Percentiles rank a stretch among this genome's conserved stretches.
These are phyloP conservation scores for Parnassius orleans DNA, from an alignment of 2,888 invertebrate genomes.

Conservation along the genomic window DNA sequence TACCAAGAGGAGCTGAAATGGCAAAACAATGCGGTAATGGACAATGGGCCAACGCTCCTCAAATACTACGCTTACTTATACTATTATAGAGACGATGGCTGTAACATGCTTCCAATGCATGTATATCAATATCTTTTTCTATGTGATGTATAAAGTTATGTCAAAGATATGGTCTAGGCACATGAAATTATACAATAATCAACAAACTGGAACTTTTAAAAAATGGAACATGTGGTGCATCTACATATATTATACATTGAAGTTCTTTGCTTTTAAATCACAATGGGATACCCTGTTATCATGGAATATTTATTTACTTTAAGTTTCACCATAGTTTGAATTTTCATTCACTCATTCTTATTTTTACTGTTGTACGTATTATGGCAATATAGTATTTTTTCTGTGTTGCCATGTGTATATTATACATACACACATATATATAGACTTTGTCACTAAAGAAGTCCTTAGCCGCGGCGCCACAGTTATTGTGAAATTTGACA, in stretches of 20 bases:
- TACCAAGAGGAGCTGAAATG: neutral
- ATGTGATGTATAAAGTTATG: slow-evolving; percentile 23
- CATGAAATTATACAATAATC: slow-evolving; percentile 9
- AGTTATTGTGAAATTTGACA: too few species aligned
- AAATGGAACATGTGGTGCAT: slow-evolving; percentile 1
- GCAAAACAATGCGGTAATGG: neutral
- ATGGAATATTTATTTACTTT: slow-evolving; percentile 19
- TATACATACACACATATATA: too few species aligned
- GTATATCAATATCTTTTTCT: slow-evolving; percentile 21
- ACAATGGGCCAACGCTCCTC: slow-evolving; percentile 10
- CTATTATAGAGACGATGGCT: slow-evolving; percentile 24
- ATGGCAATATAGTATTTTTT: too few species aligned
- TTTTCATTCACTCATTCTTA: slow-evolving; percentile 13
- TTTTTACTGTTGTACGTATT: too few species aligned
- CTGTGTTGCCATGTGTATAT: too few species aligned
- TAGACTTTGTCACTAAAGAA: too few species aligned
- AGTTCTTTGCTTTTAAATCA: slow-evolving; percentile 17
- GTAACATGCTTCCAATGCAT: slow-evolving; percentile 24
- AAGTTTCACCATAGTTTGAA: slow-evolving; percentile 21
- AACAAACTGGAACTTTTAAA: too few species aligned
- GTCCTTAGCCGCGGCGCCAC: too few species aligned
- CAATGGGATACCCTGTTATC: slow-evolving; percentile 17
- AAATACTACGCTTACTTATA: slow-evolving; percentile 27
- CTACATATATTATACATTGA: slow-evolving; percentile 1
- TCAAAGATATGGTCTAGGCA: slow-evolving; percentile 17